Evolutionary conservation across 2,113 vertebrate genomes (phyloP).

Genomic region (Notiomystis cincta): DNA sequence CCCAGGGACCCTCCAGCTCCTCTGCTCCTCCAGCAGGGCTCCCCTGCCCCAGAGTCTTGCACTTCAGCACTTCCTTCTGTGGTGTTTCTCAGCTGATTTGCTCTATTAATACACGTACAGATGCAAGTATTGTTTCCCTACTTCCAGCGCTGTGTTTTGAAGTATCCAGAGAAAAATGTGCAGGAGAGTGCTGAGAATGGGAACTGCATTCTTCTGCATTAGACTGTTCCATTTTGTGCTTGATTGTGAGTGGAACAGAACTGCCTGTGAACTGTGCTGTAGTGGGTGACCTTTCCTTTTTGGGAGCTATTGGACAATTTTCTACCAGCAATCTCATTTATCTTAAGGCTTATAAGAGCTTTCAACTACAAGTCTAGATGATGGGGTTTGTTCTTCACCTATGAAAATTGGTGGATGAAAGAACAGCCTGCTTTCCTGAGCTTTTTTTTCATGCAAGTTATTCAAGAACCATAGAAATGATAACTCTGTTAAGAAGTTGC

Average conservation of each 20-base stretch:
- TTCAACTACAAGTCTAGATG: not conserved
- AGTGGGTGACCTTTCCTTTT: slow-evolving; percentile 6
- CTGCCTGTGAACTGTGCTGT: slow-evolving; percentile 24
- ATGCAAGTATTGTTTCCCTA: not conserved
- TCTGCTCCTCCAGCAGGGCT: not conserved
- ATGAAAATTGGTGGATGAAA: not conserved
- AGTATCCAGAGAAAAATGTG: not conserved
- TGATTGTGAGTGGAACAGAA: not conserved
- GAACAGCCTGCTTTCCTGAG: not conserved
- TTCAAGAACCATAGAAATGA: not conserved
- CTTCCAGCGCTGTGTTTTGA: not conserved
- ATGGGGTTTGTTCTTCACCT: not conserved
- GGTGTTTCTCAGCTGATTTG: not conserved
- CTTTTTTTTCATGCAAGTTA: not conserved
- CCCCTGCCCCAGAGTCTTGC: not conserved
- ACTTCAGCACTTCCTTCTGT: not conserved
- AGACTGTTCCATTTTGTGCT: slow-evolving; percentile 10
- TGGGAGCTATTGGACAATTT: not conserved
- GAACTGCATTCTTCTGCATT: not conserved
- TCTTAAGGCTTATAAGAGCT: not conserved
- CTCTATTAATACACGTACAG: not conserved
- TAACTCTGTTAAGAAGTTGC: not conserved
- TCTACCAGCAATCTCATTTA: not conserved
- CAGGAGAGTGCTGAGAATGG: not conserved
- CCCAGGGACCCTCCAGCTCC: not conserved